These are phyloP conservation scores for Gastracanthus pulcherrimus DNA, from an alignment of 2,888 invertebrate genomes.

Conservation along the genomic window DNA sequence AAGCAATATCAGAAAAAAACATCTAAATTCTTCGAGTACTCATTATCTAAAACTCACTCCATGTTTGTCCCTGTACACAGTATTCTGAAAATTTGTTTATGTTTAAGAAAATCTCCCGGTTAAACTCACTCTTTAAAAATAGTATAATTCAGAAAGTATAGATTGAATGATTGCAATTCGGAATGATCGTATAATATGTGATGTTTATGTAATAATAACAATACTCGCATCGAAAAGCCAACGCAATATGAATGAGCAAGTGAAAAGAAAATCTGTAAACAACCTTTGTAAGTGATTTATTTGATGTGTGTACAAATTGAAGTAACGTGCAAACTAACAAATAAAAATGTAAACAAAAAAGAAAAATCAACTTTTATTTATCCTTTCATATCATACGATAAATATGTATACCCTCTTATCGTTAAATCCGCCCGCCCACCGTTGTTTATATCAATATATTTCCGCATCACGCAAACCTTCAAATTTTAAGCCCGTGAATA, in stretches of 20 bases:
- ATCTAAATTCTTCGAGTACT: conserved; percentile 46
- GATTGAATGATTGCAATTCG: conserved; percentile 2
- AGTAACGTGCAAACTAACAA: background rate
- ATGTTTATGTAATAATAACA: background rate
- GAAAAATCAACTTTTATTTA: background rate
- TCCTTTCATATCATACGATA: background rate
- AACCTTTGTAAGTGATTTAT: background rate
- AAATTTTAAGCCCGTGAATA: background rate
- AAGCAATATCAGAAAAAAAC: conserved; percentile 43
- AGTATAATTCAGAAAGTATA: background rate
- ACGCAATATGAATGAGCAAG: background rate
- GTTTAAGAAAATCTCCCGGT: conserved; percentile 14
- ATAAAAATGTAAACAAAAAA: background rate
- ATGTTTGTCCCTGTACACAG: conserved; percentile 50
- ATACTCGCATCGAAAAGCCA: background rate
- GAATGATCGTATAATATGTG: background rate
- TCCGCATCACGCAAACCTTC: background rate
- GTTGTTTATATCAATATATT: background rate
- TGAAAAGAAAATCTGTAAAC: background rate
- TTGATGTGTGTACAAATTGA: background rate
- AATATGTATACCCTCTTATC: background rate
- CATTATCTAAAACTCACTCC: conserved; percentile 51
- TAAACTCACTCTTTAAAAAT: background rate
- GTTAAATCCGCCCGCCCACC: background rate
- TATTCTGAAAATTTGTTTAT: conserved; percentile 53